Conservation (phyloP, 2,888 invertebrate genomes). For the Theretra japonica region DNA sequence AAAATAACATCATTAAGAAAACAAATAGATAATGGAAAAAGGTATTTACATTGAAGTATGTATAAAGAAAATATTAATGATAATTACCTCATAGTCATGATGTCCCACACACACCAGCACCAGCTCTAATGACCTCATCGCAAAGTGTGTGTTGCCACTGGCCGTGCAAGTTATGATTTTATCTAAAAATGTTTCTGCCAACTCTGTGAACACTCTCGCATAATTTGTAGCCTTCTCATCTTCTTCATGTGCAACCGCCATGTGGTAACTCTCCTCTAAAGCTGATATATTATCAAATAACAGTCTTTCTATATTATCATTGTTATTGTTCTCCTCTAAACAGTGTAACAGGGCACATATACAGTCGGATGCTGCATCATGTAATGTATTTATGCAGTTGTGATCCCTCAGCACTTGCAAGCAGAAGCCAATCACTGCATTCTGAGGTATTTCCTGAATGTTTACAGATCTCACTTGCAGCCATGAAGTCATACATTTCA, state of each 20-base stretch:
- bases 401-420: constrained; percentile 88
- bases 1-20: too few relatives aligned
- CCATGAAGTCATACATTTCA: constrained; percentile 97
- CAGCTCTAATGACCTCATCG: constrained; percentile 93
- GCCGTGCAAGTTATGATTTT: constrained; percentile 89
- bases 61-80: background rate
- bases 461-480: constrained; percentile 92
- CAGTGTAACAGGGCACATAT: constrained; percentile 93
- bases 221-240: constrained; percentile 97
- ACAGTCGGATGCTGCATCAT: constrained; percentile 96
- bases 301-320: constrained; percentile 89
- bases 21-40: too few relatives aligned
- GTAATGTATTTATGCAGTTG: constrained; percentile 87
- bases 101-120: constrained; percentile 97
- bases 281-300: constrained; percentile 92
- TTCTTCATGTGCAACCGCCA: constrained; percentile 96
- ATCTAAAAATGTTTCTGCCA: constrained; percentile 95
- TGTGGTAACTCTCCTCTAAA: constrained; percentile 93
- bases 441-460: constrained; percentile 89
- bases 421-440: constrained; percentile 89
- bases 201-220: constrained; percentile 96
- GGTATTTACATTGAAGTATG: too few relatives aligned
- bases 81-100: constrained; percentile 95
- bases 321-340: constrained; percentile 90
- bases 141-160: constrained; percentile 88